phyloP scores from a whole-genome alignment of 1,140 invertebrate species.

The Acromyrmex heyeri region DNA sequence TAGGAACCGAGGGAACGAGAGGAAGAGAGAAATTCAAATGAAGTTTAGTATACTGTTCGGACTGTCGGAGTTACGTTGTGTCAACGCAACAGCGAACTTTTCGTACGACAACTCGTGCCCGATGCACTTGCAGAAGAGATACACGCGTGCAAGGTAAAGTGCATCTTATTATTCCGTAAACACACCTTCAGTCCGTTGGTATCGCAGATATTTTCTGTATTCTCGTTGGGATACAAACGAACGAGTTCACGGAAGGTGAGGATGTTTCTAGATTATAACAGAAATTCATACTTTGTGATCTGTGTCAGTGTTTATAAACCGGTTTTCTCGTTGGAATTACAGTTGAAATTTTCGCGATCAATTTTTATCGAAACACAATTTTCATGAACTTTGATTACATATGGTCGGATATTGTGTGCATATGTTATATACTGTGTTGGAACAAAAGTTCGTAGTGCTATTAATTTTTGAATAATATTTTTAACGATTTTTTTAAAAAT shows the following conservation, averaged over 20 bases:
- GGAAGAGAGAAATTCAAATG: conserved; percentile 16
- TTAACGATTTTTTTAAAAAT: too few species aligned
- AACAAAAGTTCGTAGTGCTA: too few species aligned
- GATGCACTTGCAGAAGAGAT: neutral
- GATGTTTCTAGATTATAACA: neutral
- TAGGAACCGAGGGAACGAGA: neutral
- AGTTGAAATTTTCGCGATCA: neutral
- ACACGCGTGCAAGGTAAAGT: neutral
- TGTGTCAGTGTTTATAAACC: neutral
- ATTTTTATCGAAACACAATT: neutral
- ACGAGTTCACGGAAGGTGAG: neutral
- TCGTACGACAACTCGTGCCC: neutral
- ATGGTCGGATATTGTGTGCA: too few species aligned
- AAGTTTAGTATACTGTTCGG: neutral
- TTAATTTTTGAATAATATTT: too few species aligned
- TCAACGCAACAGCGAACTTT: conserved; percentile 6
- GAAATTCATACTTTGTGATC: neutral
- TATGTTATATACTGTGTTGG: too few species aligned
- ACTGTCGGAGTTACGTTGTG: neutral
- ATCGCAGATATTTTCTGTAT: neutral
- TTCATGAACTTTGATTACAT: neutral
- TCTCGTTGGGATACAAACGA: neutral
- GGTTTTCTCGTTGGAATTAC: neutral
- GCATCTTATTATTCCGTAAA: neutral
- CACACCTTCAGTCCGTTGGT: neutral